Percentiles rank a stretch among this genome's conserved stretches.
phyloP scores from a whole-genome alignment of 1,140 invertebrate species.

The Macrotrachela quadricornifera region DNA sequence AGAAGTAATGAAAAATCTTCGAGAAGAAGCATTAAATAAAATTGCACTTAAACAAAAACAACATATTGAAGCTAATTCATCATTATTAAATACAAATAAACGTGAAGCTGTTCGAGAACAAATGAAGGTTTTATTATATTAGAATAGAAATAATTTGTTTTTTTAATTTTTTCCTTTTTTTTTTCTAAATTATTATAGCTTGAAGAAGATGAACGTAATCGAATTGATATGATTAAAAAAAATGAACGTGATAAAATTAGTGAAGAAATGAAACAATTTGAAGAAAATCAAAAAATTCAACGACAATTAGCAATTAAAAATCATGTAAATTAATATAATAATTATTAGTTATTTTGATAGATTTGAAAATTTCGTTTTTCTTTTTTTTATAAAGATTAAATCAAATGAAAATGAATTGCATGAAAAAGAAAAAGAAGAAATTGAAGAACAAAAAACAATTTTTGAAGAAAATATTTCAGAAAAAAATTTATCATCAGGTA shows the following conservation, averaged over 20 bases:
- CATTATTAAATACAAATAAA: conserved; percentile 10
- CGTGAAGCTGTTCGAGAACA: conserved; percentile 17
- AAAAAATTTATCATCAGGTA: conserved; percentile 3
- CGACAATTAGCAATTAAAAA: background rate
- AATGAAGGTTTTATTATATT: conserved; percentile 16
- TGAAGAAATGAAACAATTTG: conserved; percentile 41
- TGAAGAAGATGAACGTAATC: conserved; percentile 40
- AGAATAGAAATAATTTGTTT: background rate
- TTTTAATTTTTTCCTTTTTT: background rate
- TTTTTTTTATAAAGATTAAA: background rate
- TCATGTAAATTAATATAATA: background rate
- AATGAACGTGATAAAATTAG: conserved; percentile 37
- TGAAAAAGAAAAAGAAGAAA: conserved; percentile 13
- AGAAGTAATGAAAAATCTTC: conserved; percentile 3
- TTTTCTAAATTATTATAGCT: conserved; percentile 23
- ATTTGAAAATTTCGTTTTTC: background rate
- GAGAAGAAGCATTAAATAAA: conserved; percentile 15
- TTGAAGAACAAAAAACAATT: conserved; percentile 10
- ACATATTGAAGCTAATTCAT: conserved; percentile 11
- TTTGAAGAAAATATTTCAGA: background rate
- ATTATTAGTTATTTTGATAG: too few species aligned
- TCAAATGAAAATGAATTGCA: conserved; percentile 16
- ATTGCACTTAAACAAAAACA: conserved; percentile 13
- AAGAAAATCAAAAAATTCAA: conserved; percentile 14
- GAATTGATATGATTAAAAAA: conserved; percentile 30